phyloP scores from a whole-genome alignment of 2,888 invertebrate genomes.

The Parnassius apollo region DNA sequence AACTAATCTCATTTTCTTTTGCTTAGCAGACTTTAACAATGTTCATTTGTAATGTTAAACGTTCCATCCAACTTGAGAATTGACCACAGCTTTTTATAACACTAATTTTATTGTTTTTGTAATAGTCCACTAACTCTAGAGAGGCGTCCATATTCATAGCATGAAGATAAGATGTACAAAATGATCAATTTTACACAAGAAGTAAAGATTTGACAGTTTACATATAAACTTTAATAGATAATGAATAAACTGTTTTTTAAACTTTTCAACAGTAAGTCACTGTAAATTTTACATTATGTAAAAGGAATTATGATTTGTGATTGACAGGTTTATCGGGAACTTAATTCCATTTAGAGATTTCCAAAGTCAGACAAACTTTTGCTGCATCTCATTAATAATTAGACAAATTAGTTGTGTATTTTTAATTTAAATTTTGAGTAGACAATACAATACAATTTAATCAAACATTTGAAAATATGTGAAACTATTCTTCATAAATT shows the following conservation, averaged over 20 bases:
- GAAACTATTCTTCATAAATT: slow-evolving; percentile 67
- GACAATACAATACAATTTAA: slow-evolving; percentile 35
- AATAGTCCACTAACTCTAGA: slow-evolving; percentile 76
- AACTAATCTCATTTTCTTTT: slow-evolving; percentile 53
- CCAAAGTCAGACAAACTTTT: slow-evolving; percentile 45
- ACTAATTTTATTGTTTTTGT: slow-evolving; percentile 76
- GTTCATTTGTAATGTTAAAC: slow-evolving; percentile 22
- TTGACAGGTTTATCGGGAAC: slow-evolving; percentile 65
- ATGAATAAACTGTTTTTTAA: slow-evolving; percentile 58
- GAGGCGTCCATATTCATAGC: slow-evolving; percentile 77
- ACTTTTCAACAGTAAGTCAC: slow-evolving; percentile 56
- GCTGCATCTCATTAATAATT: slow-evolving; percentile 42
- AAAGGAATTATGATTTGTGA: slow-evolving; percentile 53
- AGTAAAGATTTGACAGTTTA: slow-evolving; percentile 58
- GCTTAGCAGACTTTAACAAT: slow-evolving; percentile 8
- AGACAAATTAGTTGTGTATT: slow-evolving; percentile 18
- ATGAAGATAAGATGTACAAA: slow-evolving; percentile 72
- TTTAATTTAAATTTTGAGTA: too few relatives aligned
- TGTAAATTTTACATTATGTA: slow-evolving; percentile 60
- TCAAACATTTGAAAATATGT: slow-evolving; percentile 78
- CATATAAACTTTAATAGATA: slow-evolving; percentile 61
- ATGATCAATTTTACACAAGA: slow-evolving; percentile 71
- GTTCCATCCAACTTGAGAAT: slow-evolving; percentile 44
- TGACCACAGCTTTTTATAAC: slow-evolving; percentile 73
- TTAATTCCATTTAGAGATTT: slow-evolving; percentile 77